Conservation (phyloP, 1,140 invertebrate species). For the Andricus grossulariae region DNA sequence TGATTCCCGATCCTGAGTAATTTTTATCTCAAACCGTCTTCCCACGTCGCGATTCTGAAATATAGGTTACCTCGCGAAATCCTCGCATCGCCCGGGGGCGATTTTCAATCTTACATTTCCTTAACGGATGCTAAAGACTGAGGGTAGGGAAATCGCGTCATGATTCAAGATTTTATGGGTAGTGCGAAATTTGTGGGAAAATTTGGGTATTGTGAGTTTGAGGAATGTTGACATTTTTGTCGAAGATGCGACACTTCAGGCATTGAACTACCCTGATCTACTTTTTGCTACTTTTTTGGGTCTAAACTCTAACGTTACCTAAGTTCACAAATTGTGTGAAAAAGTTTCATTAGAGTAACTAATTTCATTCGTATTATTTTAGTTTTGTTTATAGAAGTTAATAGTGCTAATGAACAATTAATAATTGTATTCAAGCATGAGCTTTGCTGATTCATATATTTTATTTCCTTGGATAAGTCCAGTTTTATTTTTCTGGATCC, state of each 20-base stretch:
- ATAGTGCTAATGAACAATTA: no score
- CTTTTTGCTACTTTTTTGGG: no score
- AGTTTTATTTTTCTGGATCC: no score
- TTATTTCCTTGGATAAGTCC: no score
- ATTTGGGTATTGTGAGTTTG: neutral
- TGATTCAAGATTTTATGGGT: constrained; percentile 4
- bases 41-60: neutral
- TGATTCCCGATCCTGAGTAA: neutral
- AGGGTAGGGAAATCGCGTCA: constrained; percentile 22
- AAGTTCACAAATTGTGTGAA: no score
- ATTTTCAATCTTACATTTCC: constrained; percentile 24
- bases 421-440: no score
- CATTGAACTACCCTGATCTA: no score
- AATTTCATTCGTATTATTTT: no score
- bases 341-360: no score
- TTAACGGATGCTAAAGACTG: constrained; percentile 10
- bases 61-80: constrained; percentile 20
- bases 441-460: no score
- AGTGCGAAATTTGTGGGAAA: neutral
- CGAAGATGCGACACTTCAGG: neutral
- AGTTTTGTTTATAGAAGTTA: no score
- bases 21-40: constrained; percentile 1
- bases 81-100: constrained; percentile 2
- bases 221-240: constrained; percentile 9
- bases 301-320: no score